A percentile compares a stretch with the other conserved stretches of the same genome.
These are phyloP conservation scores for Azemiops feae DNA, from an alignment of 2,113 vertebrate species.

Conservation along the genomic window DNA sequence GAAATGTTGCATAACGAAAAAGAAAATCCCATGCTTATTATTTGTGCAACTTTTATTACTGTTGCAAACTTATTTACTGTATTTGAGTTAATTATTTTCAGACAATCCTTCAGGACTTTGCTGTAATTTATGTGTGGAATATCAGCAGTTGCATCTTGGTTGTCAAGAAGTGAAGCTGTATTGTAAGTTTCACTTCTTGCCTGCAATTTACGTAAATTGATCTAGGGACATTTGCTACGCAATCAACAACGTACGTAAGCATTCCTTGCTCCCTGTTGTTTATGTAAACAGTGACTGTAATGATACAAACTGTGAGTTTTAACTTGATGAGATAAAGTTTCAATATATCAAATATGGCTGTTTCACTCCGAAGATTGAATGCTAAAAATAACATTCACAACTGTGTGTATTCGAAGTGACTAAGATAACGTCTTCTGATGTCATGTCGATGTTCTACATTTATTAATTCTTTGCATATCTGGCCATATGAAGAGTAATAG, in stretches of 20 bases:
- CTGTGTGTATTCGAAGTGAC: background rate
- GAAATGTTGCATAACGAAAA: background rate
- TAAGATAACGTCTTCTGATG: background rate
- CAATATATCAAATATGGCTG: background rate
- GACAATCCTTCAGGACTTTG: background rate
- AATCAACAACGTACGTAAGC: background rate
- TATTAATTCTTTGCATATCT: background rate
- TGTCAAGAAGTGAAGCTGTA: background rate
- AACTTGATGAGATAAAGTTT: background rate
- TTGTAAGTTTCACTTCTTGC: background rate
- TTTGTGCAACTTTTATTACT: background rate
- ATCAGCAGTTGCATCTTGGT: background rate
- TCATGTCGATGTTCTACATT: background rate
- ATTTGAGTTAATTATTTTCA: background rate
- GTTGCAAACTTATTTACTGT: background rate
- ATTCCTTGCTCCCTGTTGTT: background rate
- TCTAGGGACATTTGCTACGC: background rate
- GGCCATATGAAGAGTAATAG: background rate
- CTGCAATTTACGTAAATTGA: constrained; percentile 12
- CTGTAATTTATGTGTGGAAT: background rate
- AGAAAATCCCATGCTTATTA: background rate
- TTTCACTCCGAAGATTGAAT: background rate
- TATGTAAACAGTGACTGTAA: constrained; percentile 8
- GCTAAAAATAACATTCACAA: background rate
- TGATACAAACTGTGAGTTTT: constrained; percentile 12